Base-by-base conservation (phyloP, 2,888 invertebrate species). In the Spilosoma lubricipeda region DNA sequence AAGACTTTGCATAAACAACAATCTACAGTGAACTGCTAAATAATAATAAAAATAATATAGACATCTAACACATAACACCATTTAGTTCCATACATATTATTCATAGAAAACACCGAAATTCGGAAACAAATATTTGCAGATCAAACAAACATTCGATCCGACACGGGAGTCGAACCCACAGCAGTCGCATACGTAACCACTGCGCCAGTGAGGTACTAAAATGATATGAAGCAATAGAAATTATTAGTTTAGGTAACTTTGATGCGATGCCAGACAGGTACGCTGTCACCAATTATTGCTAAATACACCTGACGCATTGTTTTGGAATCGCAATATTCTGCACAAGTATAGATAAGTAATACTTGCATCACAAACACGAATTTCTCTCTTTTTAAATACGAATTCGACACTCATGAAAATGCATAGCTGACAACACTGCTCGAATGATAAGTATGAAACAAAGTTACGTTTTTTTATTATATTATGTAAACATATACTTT, bases 311-410 rank as follows among this genome's bases (percentile, higher is more conserved):
- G 23, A 75, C 68, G 67, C 23, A 36, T 39, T 70, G 64, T 76
- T 80, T 80, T 76, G 76, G 80, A 78, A 78, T 78, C 80, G 77
- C 67, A 64, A 48, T 67, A 67, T 72, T 52, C 36, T 39, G 72
- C 70, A 39, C 59, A 70, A 82, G 73, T 79, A 69, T 52, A 33
- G 39, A 72, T 36, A 52, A 18, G 69, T 69, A 33, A 56, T 70
- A 30, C 59, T 70, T 70, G 70, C 70, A 70, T 59, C 39, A 70
- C 52, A 36, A 36, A 33, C 59, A 59, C 45, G 13, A 52, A 52
- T 68, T 33, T 68, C 48, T 66, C 39, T 48, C 33, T 68, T 68
- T 68, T 68, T 52, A 15, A 68, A 52, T n/a, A 68, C 48, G 13
- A n/a, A 68, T 48, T 23, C 52, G 48, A 52, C 27, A 52, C 48